A percentile compares a stretch with the other conserved stretches of the same genome.
Conservation (phyloP, 2,113 vertebrate species). For the Hydrolagus affinis region DNA sequence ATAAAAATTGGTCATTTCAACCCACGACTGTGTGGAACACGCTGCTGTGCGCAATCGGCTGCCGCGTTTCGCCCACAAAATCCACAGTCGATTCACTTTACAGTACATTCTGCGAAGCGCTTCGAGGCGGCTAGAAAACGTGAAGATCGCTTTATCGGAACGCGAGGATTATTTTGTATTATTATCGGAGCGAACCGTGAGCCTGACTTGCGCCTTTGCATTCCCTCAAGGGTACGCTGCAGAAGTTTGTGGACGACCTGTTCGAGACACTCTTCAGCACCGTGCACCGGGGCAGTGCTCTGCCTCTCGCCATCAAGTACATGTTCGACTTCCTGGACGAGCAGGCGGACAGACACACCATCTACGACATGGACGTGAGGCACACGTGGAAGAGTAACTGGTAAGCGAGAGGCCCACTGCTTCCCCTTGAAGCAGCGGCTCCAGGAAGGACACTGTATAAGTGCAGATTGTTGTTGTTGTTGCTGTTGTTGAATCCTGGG, state of each 20-base stretch:
- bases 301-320: conserved; percentile 95
- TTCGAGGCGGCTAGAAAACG: too few relatives aligned
- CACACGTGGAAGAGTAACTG: conserved; percentile 99
- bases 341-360: conserved; percentile 88
- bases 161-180: too few relatives aligned
- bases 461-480: not conserved
- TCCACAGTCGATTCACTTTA: too few relatives aligned
- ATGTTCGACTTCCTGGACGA: conserved; percentile 99
- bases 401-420: conserved; percentile 50
- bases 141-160: too few relatives aligned
- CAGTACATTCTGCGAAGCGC: too few relatives aligned
- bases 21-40: too few relatives aligned
- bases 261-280: conserved; percentile 98
- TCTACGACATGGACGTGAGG: conserved; percentile 87
- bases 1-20: too few relatives aligned
- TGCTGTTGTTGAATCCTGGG: not conserved
- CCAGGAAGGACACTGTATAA: not conserved
- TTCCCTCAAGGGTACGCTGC: conserved; percentile 75
- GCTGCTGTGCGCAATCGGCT: too few relatives aligned
- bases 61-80: too few relatives aligned
- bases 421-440: not conserved
- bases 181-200: too few relatives aligned
- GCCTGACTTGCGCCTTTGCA: too few relatives aligned
- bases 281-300: conserved; percentile 83
- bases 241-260: conserved; percentile 95